Base-by-base conservation (phyloP, 1,140 invertebrate genomes). In the Platyscapa corneri region DNA sequence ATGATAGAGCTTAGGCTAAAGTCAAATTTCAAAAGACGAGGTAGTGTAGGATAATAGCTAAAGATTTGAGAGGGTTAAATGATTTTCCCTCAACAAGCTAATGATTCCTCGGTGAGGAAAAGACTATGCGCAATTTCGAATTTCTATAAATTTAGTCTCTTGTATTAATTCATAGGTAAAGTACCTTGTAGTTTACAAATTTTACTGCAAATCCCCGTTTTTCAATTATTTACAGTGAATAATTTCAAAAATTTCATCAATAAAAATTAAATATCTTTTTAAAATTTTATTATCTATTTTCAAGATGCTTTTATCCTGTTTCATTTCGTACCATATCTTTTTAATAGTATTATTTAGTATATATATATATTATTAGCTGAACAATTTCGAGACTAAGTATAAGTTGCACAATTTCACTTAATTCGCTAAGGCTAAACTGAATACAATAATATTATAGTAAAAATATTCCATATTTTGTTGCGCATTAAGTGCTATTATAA, bases 51-150 rank as follows among this genome's bases (percentile, higher is more conserved):
- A 70, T 70, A 70, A 81, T 70, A 16, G 10, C 64, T 56, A n/a
- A 64, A 70, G 32, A 81, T 81, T 81, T 70, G 3, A 23, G 27
- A 65, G 64, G 60, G 60, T 81, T 42, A 30, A 70, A 70, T 81
- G 64, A 32, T n/a, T 34, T 46, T 42, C 37, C 32, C 10, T 1
- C 5, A n/a, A 3, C 18, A 46, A 46, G 12, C 67, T 14, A 60
- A 3, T 60, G 23, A 23, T 60, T 60, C 27, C n/a, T n/a, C n/a
- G n/a, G n/a, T n/a, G n/a, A n/a, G n/a, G 1, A 74, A 42, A 10
- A 32, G 6, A 1, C 42, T n/a, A n/a, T 18, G 6, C 27, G 37
- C 37, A 23, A 39, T 42, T 39, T 42, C 6, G 0, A 14, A 42
- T 74, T 23, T 5, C 1, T 74, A n/a, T n/a, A 20, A 0, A 39